Conservation (phyloP, 2,797 vertebrate species). For the Alectoris magna region DNA sequence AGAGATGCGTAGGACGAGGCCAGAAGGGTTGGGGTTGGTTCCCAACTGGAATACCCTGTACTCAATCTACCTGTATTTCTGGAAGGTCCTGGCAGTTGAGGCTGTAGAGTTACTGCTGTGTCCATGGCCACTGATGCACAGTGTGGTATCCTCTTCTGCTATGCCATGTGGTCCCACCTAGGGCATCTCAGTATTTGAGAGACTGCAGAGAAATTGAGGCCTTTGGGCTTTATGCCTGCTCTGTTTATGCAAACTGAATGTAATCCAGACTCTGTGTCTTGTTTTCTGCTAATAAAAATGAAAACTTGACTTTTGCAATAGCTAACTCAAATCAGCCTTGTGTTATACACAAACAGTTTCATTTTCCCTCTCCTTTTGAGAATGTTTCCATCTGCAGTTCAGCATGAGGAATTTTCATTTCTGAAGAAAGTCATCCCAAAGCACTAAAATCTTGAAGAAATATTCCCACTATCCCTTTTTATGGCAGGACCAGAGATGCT, state of each 20-base stretch:
- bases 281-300: background rate
- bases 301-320: background rate
- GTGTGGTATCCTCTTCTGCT: background rate
- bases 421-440: background rate
- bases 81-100: background rate
- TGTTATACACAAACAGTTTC: background rate
- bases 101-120: fast-evolving
- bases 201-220: background rate
- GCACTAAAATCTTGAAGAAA: background rate
- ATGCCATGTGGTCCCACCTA: fast-evolving
- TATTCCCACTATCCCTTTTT: background rate
- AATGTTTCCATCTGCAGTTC: background rate
- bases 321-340: background rate
- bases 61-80: background rate
- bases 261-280: background rate
- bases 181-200: background rate
- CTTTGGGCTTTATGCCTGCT: background rate
- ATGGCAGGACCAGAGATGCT: background rate
- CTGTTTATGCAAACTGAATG: background rate
- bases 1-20: background rate
- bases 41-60: background rate
- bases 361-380: background rate
- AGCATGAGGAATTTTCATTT: background rate
- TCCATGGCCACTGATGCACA: fast-evolving
- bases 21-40: background rate